These are phyloP conservation scores for Forbesichthys agassizii DNA, from an alignment of 2,113 vertebrate species.

Conservation along the genomic window DNA sequence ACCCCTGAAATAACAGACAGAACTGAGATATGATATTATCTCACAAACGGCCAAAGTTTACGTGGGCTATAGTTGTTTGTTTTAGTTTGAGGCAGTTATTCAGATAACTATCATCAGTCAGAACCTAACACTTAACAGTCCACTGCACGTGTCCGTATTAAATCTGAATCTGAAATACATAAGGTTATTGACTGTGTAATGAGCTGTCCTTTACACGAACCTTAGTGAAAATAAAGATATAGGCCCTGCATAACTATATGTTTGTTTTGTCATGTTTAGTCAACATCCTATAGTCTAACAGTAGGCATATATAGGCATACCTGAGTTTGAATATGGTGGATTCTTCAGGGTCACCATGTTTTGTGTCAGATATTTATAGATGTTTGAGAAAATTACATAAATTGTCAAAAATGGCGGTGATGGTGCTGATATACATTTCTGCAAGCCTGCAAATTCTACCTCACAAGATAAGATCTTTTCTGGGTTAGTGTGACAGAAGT, in stretches of 20 bases:
- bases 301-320: slow-evolving; percentile 48
- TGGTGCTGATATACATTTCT: slow-evolving; percentile 25
- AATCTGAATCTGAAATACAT: slow-evolving; percentile 7
- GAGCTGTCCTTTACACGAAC: slow-evolving; percentile 1
- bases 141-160: neutral
- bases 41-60: slow-evolving; percentile 7
- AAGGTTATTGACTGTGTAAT: slow-evolving; percentile 13
- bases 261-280: slow-evolving; percentile 19
- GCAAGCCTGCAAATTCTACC: neutral
- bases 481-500: slow-evolving; percentile 71
- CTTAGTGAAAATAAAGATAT: neutral
- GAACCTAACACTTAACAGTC: too few species aligned
- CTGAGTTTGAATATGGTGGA: slow-evolving; percentile 1
- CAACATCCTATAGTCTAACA: slow-evolving; percentile 64
- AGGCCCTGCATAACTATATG: too few species aligned
- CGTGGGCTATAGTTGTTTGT: neutral
- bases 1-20: slow-evolving; percentile 12
- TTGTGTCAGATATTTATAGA: too few species aligned
- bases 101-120: neutral
- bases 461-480: slow-evolving; percentile 31
- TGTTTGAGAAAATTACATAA: neutral
- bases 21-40: slow-evolving; percentile 26
- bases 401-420: neutral
- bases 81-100: neutral
- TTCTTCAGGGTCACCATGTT: too few species aligned